phyloP scores from a whole-genome alignment of 2,797 vertebrate species.

The Hoplostethus mediterraneus region DNA sequence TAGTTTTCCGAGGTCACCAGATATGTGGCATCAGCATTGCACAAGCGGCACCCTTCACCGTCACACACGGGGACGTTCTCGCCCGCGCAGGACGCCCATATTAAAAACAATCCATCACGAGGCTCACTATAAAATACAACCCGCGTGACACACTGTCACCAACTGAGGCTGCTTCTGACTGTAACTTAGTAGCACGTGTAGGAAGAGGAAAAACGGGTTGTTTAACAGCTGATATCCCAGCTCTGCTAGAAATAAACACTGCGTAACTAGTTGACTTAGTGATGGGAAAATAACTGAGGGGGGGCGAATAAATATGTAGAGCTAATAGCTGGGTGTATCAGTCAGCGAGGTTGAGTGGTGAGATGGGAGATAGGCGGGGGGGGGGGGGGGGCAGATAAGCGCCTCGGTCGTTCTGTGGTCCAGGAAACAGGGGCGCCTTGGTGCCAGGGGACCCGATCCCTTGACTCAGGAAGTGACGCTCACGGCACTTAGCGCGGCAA shows the following conservation, averaged over 20 bases:
- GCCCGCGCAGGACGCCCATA: neutral
- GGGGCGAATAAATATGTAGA: constrained; percentile 15
- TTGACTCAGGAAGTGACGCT: constrained; percentile 49
- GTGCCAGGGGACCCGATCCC: constrained; percentile 28
- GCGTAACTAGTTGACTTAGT: constrained; percentile 47
- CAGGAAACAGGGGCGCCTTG: constrained; percentile 67
- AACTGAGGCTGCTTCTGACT: constrained; percentile 8
- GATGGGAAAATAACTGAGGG: constrained; percentile 40
- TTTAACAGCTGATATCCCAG: constrained; percentile 32
- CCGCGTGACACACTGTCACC: constrained; percentile 1
- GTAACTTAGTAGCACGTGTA: constrained; percentile 3
- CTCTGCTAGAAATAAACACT: constrained; percentile 57
- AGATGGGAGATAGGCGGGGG: constrained; percentile 70
- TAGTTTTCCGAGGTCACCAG: constrained; percentile 46
- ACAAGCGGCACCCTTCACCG: constrained; percentile 51
- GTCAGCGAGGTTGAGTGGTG: constrained; percentile 69
- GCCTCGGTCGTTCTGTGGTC: constrained; percentile 31
- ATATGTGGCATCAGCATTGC: constrained; percentile 57
- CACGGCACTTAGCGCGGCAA: neutral
- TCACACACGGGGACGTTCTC: constrained; percentile 23
- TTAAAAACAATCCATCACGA: constrained; percentile 25
- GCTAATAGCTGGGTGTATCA: constrained; percentile 84
- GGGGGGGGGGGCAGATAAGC: constrained; percentile 72
- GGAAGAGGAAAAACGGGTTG: constrained; percentile 23
- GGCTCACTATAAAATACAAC: constrained; percentile 21